These are phyloP conservation scores for Hypomecis atomaria DNA, from an alignment of 2,888 invertebrate species.

Conservation along the genomic window DNA sequence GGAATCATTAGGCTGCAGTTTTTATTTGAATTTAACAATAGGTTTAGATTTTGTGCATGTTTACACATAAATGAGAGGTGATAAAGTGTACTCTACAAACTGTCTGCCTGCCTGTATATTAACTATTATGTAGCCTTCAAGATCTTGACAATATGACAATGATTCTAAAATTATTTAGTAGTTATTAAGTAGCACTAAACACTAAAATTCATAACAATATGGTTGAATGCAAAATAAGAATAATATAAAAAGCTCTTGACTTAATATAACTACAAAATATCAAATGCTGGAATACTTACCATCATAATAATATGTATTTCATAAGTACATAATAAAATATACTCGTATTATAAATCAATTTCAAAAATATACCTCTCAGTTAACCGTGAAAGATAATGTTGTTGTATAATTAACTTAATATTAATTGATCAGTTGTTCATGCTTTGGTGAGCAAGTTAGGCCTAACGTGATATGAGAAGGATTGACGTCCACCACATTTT, in stretches of 20 bases:
- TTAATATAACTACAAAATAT: slow-evolving; percentile 12
- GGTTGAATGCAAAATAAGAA: not conserved
- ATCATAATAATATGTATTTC: not conserved
- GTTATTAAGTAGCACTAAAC: not conserved
- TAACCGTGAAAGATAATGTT: slow-evolving; percentile 1
- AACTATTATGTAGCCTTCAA: not conserved
- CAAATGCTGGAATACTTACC: slow-evolving; percentile 12
- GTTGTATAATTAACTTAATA: slow-evolving; percentile 27
- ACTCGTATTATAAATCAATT: slow-evolving; percentile 10
- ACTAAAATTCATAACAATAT: not conserved
- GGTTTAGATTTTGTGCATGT: too few species aligned
- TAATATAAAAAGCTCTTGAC: not conserved
- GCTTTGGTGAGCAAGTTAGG: slow-evolving; percentile 57
- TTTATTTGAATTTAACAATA: too few species aligned
- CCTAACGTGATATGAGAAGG: slow-evolving; percentile 55
- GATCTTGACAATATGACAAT: not conserved
- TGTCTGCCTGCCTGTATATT: too few species aligned
- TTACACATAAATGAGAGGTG: too few species aligned
- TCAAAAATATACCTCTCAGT: slow-evolving; percentile 19
- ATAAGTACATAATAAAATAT: slow-evolving; percentile 20
- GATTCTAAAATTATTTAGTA: not conserved
- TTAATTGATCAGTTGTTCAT: slow-evolving; percentile 49
- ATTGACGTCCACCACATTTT: slow-evolving; percentile 16
- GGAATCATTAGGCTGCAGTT: too few species aligned
- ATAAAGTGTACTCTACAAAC: too few species aligned